phyloP scores from a whole-genome alignment of 2,113 vertebrate species.

The Nothocercus julius region DNA sequence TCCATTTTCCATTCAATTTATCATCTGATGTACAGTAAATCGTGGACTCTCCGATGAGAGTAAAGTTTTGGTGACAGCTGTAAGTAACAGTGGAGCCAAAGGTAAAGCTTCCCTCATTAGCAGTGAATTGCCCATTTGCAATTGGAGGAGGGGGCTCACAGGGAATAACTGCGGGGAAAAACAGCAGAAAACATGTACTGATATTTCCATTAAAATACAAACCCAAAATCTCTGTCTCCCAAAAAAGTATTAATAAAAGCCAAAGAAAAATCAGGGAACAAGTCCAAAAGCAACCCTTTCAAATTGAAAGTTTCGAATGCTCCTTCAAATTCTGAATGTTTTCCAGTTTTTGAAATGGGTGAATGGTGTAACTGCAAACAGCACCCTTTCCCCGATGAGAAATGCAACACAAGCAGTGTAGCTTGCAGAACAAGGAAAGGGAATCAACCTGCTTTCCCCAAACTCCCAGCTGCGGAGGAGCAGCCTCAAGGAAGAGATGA shows the following conservation, averaged over 20 bases:
- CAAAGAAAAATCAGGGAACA: background rate
- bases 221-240: background rate
- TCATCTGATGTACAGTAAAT: background rate
- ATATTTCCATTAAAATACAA: background rate
- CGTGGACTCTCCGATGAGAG: conserved; percentile 24
- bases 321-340: background rate
- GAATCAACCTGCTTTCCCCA: background rate
- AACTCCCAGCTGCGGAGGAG: accelerated
- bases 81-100: conserved; percentile 47
- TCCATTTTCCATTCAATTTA: conserved; percentile 23
- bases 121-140: background rate
- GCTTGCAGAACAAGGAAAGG: background rate
- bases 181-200: background rate
- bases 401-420: background rate
- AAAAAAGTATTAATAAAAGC: background rate
- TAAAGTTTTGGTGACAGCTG: background rate
- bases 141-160: conserved; percentile 15
- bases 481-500: background rate
- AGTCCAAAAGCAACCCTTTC: background rate
- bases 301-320: no score
- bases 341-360: background rate
- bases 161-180: background rate
- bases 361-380: background rate
- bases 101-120: accelerated
- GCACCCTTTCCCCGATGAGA: background rate